These are phyloP conservation scores for Arnoldichthys spilopterus DNA, from an alignment of 2,797 vertebrate genomes.

Conservation along the genomic window DNA sequence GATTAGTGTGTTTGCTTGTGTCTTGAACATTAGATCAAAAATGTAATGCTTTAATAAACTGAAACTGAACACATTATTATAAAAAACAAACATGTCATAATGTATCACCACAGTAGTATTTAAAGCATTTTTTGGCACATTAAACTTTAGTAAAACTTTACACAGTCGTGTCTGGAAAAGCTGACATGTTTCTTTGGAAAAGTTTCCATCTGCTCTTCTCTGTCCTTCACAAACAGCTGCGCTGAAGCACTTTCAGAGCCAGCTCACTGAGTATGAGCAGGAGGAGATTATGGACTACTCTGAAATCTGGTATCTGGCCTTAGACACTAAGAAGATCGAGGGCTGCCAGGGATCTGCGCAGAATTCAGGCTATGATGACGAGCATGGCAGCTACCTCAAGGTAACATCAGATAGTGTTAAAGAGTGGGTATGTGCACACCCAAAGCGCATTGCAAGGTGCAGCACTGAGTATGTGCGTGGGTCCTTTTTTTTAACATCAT, in stretches of 20 bases:
- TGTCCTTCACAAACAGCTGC: conserved; percentile 77
- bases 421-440: background rate
- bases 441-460: background rate
- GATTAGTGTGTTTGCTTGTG: too few species aligned
- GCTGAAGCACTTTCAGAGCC: conserved; percentile 87
- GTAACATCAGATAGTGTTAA: conserved; percentile 67
- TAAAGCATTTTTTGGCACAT: background rate
- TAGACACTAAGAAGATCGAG: conserved; percentile 89
- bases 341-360: conserved; percentile 79
- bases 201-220: conserved; percentile 6
- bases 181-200: background rate
- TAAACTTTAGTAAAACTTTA: background rate
- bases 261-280: conserved; percentile 88
- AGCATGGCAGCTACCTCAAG: conserved; percentile 92
- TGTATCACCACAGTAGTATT: too few species aligned
- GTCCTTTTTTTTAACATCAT: background rate
- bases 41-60: too few species aligned
- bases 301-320: conserved; percentile 93
- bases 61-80: too few species aligned
- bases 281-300: conserved; percentile 91
- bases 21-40: too few species aligned
- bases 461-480: background rate
- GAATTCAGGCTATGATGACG: conserved; percentile 89
- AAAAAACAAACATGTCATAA: too few species aligned
- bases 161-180: background rate